Evolutionary conservation across 2,113 vertebrate species (phyloP).

Genomic region (Manacus vitellinus): DNA sequence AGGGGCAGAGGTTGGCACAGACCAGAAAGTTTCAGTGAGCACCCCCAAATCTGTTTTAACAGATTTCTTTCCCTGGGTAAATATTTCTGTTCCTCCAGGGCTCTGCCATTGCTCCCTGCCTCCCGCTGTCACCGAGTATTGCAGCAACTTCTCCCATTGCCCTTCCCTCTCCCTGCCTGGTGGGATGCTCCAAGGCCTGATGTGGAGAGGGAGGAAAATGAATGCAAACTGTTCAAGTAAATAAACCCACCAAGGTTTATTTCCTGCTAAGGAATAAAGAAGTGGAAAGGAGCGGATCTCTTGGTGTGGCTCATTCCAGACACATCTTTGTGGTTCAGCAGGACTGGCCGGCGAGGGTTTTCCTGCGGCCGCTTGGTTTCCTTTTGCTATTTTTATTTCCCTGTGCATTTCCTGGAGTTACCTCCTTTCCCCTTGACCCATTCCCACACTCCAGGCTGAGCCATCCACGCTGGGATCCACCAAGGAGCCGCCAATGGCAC

Average conservation of each 20-base stretch:
- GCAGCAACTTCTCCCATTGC: background rate
- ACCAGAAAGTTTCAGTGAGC: background rate
- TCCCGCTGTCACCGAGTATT: background rate
- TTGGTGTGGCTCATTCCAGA: background rate
- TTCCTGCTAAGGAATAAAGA: background rate
- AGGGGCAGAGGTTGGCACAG: background rate
- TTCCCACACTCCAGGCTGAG: background rate
- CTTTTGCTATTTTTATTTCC: background rate
- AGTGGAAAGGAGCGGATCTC: fast-evolving
- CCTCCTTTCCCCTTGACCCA: background rate
- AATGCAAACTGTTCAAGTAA: background rate
- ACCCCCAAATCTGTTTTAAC: background rate
- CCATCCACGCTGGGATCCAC: fast-evolving
- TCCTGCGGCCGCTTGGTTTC: background rate
- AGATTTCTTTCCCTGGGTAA: background rate
- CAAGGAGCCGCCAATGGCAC: background rate
- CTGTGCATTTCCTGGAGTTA: background rate
- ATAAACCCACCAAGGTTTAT: background rate
- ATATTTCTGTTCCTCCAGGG: background rate
- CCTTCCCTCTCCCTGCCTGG: background rate
- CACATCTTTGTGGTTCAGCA: fast-evolving
- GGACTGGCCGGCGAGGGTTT: fast-evolving
- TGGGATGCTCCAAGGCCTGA: background rate
- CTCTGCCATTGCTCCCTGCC: background rate
- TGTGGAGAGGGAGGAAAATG: background rate